These are phyloP conservation scores for Mythimna lalbum DNA, from an alignment of 2,888 invertebrate species.

Conservation along the genomic window DNA sequence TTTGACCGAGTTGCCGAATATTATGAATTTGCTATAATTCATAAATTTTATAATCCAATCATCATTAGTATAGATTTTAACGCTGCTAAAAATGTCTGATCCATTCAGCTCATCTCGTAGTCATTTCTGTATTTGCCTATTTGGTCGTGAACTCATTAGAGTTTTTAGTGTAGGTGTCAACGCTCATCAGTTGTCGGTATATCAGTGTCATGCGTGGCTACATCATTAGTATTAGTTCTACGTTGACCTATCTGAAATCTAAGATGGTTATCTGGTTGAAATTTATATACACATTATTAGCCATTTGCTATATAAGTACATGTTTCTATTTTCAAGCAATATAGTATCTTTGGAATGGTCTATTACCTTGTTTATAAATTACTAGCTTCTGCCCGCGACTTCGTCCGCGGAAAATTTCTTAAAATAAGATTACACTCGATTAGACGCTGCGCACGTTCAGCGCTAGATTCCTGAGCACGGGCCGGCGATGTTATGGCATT, in stretches of 20 bases:
- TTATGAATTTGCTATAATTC: neutral
- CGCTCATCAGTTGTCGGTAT: conserved; percentile 60
- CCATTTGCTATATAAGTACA: conserved; percentile 35
- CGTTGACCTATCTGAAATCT: conserved; percentile 47
- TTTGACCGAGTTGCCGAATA: neutral
- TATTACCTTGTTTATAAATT: neutral
- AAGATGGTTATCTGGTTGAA: conserved; percentile 39
- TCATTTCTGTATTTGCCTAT: conserved; percentile 53
- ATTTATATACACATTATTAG: conserved; percentile 29
- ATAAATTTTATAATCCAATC: conserved; percentile 3
- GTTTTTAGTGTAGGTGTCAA: conserved; percentile 72
- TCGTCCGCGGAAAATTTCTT: too few species aligned
- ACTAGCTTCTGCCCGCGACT: too few species aligned
- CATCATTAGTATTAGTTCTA: conserved; percentile 56
- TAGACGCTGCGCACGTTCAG: too few species aligned
- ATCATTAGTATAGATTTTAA: conserved; percentile 40
- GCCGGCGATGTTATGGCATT: too few species aligned
- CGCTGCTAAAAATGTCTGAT: conserved; percentile 44
- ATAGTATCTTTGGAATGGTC: neutral
- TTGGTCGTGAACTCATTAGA: conserved; percentile 69
- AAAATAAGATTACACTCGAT: too few species aligned
- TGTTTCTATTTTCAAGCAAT: conserved; percentile 13
- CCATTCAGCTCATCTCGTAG: conserved; percentile 54
- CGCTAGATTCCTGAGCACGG: too few species aligned
- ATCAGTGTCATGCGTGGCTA: conserved; percentile 61